Evolutionary conservation across 2,797 vertebrate genomes (phyloP), one percentile per base, ranked within the genome.

Genomic region (Agapornis canus): DNA sequence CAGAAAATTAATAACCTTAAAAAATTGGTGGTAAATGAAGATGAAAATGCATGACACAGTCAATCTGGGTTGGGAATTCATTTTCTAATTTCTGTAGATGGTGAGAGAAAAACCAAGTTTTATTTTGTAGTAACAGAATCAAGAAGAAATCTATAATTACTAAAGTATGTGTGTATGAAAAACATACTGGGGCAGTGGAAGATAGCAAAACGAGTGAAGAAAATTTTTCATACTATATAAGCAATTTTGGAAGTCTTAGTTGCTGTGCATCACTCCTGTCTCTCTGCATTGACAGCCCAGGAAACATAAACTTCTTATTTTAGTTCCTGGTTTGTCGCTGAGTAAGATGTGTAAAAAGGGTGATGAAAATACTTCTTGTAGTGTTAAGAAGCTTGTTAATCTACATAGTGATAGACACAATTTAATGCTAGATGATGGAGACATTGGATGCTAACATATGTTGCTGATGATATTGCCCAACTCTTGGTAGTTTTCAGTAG

Each of bases 371-470:
- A 69, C 11, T 79, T 13, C 26, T 69, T 61, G 6, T 39, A 54
- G 61, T 61, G 21, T 84, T 86, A 92, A 32, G 29, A 68, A 82
- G 16, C 17, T 61, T 72, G 13, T 40, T 94, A 61, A 68, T 66
- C 32, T 73, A 31, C 6, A 3, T 29, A 40, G 47, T 0, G 18
- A 29, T 60, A 78, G 65, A 64, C 48, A 86, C 18, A 75, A 17
- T 82, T 82, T 65, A 52, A 43, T 82, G 32, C 8, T 64, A 49
- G 31, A 19, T 45, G 32, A 19, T 71, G 37, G 40, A 52, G 43
- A 21, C n/a, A 43, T 23, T 40, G 13, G 23, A 32, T 4, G 1
- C 42, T 52, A 49, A 45, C 0, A 0, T 12, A 5, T 19, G 19
- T 52, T 64, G 29, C 23, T 78, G 45, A 70, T 78, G 8, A 4